phyloP scores from a whole-genome alignment of 2,888 invertebrate genomes.

The Julus scanicus region DNA sequence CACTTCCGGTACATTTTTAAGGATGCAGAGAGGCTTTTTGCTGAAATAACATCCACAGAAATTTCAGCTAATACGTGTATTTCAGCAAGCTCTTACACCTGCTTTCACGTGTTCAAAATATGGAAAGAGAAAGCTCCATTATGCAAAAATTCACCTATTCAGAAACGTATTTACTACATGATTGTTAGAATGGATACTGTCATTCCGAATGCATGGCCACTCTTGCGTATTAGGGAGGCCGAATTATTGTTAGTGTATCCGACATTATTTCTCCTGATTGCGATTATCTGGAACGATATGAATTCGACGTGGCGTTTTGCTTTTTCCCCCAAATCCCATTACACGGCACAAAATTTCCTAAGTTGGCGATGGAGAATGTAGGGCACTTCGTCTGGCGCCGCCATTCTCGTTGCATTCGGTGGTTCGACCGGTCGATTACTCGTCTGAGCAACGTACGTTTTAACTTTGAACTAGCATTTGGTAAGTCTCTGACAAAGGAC shows the following conservation, averaged over 20 bases:
- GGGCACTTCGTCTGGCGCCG: slow-evolving; percentile 25
- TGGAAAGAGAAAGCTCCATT: neutral
- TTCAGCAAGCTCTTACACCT: neutral
- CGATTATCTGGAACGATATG: neutral
- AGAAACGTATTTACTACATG: too few species aligned
- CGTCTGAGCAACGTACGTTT: neutral
- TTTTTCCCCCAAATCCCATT: slow-evolving; percentile 11
- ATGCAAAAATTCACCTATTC: too few species aligned
- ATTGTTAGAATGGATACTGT: too few species aligned
- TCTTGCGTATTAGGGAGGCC: too few species aligned
- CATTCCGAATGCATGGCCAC: too few species aligned
- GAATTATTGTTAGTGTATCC: neutral
- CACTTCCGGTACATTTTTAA: slow-evolving; percentile 9
- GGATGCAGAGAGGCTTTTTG: neutral
- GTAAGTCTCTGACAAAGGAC: slow-evolving; percentile 28
- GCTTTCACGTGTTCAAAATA: neutral
- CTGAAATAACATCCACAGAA: neutral
- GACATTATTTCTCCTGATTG: neutral
- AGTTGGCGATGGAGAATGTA: slow-evolving; percentile 36
- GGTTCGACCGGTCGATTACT: slow-evolving; percentile 22
- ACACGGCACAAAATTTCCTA: slow-evolving; percentile 1
- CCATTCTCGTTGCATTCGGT: neutral
- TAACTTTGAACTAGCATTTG: slow-evolving; percentile 14
- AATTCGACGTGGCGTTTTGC: slow-evolving; percentile 8
- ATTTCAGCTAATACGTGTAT: neutral